Conservation (phyloP, 2,797 vertebrate genomes). For the Chaetodon trifasciatus region DNA sequence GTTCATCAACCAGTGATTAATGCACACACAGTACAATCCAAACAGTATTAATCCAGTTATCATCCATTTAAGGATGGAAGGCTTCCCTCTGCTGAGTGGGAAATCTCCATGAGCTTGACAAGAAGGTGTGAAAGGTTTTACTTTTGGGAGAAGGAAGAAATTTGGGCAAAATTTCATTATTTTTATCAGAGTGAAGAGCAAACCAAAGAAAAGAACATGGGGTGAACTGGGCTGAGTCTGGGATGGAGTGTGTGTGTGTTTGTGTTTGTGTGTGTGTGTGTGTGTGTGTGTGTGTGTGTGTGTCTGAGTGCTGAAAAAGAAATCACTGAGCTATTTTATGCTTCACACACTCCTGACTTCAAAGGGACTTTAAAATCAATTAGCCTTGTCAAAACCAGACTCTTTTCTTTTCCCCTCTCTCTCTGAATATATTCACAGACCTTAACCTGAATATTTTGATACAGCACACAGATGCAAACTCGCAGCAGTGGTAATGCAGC, state of each 20-base stretch:
- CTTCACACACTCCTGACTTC: conserved; percentile 48
- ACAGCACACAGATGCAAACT: conserved; percentile 84
- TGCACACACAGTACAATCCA: no score
- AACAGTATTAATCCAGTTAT: no score
- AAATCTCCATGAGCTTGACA: no score
- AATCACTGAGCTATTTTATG: conserved; percentile 29
- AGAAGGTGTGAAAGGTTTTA: not conserved
- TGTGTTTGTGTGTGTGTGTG: no score
- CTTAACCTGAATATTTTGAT: conserved; percentile 91
- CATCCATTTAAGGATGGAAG: no score
- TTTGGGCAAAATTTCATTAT: not conserved
- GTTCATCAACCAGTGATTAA: no score
- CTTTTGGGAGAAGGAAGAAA: not conserved
- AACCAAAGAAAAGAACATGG: not conserved
- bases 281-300: no score
- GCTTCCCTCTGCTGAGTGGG: no score
- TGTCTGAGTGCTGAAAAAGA: not conserved
- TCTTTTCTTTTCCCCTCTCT: not conserved
- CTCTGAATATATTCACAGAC: conserved; percentile 31
- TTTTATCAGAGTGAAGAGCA: not conserved
- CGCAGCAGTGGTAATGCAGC: conserved; percentile 2
- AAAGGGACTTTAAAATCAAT: conserved; percentile 58
- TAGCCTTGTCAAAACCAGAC: conserved; percentile 35
- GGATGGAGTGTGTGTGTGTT: not conserved
- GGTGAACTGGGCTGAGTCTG: not conserved